Conservation (phyloP, 2,888 invertebrate species). For the Caenorhabditis sp. region DNA sequence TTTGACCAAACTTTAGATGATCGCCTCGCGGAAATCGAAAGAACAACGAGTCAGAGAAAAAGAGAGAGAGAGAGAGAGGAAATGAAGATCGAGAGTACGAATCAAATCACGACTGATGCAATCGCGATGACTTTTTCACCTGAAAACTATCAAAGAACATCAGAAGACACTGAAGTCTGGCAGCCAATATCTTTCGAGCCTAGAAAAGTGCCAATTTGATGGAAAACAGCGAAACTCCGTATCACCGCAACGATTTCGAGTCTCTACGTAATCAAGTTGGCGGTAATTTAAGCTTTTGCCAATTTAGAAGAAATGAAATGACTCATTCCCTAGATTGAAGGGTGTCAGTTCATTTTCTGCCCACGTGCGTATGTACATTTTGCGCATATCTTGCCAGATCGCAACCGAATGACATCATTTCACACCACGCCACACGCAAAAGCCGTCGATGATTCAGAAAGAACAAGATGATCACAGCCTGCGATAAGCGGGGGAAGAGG, state of each 20-base stretch:
- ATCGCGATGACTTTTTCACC: neutral
- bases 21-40: constrained; percentile 20
- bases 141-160: neutral
- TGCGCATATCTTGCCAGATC: neutral
- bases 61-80: constrained; percentile 12
- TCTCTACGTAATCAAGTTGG: too few species aligned
- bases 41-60: constrained; percentile 10
- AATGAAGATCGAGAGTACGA: neutral
- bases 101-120: constrained; percentile 29
- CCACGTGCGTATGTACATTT: neutral
- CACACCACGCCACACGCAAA: neutral
- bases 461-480: constrained; percentile 28
- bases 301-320: too few species aligned
- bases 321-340: too few species aligned
- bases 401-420: constrained; percentile 25
- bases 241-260: too few species aligned
- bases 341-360: neutral
- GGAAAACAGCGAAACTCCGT: too few species aligned
- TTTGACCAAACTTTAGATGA: constrained; percentile 33
- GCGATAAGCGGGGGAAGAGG: constrained; percentile 29
- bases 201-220: too few species aligned
- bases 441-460: neutral
- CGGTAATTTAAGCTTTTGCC: too few species aligned
- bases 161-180: too few species aligned
- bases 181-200: too few species aligned